A percentile compares a stretch with the other conserved stretches of the same genome.
phyloP scores from a whole-genome alignment of 2,888 invertebrate species.

The Schizaphis graminum region DNA sequence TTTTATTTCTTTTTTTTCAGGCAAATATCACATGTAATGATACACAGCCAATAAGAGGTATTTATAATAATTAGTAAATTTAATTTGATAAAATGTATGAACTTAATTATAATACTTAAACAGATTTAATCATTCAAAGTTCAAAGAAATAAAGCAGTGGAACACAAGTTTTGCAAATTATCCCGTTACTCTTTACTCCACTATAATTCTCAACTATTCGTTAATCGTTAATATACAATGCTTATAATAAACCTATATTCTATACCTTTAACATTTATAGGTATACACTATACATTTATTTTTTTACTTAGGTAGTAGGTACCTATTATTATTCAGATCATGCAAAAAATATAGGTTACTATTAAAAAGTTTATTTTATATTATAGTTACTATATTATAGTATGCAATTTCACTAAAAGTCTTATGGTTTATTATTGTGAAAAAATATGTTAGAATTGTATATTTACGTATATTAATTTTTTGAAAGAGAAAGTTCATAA shows the following conservation, averaged over 20 bases:
- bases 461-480: neutral
- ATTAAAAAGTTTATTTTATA: neutral
- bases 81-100: neutral
- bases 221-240: neutral
- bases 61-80: neutral
- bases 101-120: neutral
- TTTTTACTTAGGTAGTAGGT: neutral
- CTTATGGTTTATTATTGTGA: neutral
- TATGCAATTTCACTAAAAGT: neutral
- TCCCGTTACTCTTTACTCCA: neutral
- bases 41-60: neutral
- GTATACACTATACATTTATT: neutral
- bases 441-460: neutral
- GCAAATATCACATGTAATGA: neutral
- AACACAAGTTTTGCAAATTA: neutral
- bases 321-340: neutral
- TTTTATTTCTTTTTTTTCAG: conserved; percentile 43
- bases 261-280: neutral
- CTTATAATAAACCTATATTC: neutral
- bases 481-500: neutral
- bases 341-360: neutral
- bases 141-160: neutral
- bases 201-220: neutral
- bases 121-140: neutral
- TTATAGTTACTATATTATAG: conserved; percentile 10